phyloP scores from a whole-genome alignment of 2,113 vertebrate species.

The Phylloscopus whistleri region DNA sequence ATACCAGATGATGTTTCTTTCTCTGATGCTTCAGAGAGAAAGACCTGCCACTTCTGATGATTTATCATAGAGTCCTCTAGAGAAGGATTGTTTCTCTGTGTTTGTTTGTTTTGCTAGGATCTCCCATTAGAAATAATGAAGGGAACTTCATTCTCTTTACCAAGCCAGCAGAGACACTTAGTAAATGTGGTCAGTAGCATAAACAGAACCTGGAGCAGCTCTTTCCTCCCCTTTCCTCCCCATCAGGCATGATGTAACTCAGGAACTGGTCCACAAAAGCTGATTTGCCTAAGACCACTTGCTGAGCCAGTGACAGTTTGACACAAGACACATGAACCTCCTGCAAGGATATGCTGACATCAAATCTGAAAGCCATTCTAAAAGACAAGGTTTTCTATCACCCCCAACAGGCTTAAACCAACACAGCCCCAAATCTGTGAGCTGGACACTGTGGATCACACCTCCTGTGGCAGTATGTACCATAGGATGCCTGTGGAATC shows the following conservation, averaged over 20 bases:
- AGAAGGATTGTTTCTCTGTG: neutral
- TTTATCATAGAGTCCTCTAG: neutral
- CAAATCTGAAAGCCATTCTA: neutral
- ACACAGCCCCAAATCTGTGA: neutral
- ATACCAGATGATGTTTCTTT: neutral
- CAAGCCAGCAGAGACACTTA: neutral
- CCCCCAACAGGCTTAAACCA: neutral
- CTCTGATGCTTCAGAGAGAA: neutral
- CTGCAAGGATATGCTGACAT: neutral
- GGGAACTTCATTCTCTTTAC: neutral
- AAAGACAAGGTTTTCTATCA: neutral
- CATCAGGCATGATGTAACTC: fast-evolving
- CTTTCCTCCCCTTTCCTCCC: neutral
- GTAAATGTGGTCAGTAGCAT: neutral
- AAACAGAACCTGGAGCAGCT: neutral
- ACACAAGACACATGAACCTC: neutral
- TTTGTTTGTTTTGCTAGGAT: neutral
- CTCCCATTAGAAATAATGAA: neutral
- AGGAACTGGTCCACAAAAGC: neutral
- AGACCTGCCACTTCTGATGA: neutral
- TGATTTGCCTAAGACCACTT: neutral
- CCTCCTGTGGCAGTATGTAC: neutral
- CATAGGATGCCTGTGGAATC: neutral
- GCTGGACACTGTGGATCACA: neutral
- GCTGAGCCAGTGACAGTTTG: neutral